These are phyloP conservation scores for Nymphicus hollandicus DNA, from an alignment of 2,113 vertebrate species.

Conservation along the genomic window DNA sequence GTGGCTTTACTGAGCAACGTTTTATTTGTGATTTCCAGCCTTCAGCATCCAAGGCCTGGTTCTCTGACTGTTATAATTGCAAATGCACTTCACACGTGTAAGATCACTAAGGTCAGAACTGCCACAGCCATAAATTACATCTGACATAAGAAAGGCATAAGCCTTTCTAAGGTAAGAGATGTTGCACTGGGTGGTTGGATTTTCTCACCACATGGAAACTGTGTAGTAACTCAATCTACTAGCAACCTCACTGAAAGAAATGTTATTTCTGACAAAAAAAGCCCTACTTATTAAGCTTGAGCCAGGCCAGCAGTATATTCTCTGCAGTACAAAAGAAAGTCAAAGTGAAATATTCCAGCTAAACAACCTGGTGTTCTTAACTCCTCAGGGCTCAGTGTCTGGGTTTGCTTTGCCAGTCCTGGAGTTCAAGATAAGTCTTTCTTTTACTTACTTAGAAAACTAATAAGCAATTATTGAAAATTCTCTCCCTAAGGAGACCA, in stretches of 20 bases:
- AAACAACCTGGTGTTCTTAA: background rate
- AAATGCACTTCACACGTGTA: accelerated
- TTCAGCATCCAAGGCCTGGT: background rate
- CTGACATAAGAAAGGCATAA: background rate
- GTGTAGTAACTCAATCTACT: background rate
- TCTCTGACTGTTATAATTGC: background rate
- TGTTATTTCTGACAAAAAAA: background rate
- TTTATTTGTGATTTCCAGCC: background rate
- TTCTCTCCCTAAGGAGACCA: background rate
- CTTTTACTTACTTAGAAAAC: background rate
- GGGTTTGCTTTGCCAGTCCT: background rate
- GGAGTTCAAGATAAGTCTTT: background rate
- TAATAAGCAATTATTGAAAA: constrained; percentile 23
- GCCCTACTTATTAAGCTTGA: background rate
- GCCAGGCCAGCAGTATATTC: background rate
- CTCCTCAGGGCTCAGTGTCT: background rate
- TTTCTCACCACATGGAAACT: background rate
- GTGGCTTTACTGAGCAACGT: background rate
- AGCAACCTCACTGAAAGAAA: background rate
- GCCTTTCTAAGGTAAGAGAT: background rate
- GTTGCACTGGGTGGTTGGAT: background rate
- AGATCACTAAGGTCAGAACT: background rate
- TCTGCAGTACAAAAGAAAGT: background rate
- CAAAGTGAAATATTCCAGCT: background rate
- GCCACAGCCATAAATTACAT: background rate